Evolutionary conservation across 1,140 invertebrate species (phyloP).

Genomic region (Caenorhabditis briggsae): DNA sequence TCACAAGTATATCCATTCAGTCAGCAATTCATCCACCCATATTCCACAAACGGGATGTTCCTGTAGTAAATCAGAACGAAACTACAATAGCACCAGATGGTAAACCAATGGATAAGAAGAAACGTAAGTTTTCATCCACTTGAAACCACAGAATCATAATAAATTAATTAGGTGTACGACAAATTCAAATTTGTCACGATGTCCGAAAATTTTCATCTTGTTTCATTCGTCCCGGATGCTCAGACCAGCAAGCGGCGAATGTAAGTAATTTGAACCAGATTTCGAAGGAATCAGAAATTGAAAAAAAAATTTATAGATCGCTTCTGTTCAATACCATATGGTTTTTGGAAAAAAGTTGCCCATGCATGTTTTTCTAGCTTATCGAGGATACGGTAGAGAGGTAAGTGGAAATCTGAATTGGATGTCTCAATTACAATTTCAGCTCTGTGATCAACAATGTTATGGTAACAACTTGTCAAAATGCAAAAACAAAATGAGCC

Average conservation of each 20-base stretch:
- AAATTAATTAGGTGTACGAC: conserved; percentile 1
- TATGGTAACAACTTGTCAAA: conserved; percentile 20
- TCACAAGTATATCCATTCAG: not conserved
- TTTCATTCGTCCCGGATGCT: conserved; percentile 58
- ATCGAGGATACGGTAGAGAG: conserved; percentile 60
- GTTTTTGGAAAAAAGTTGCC: conserved; percentile 61
- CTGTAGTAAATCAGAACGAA: not conserved
- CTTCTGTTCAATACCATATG: conserved; percentile 63
- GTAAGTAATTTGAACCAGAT: conserved; percentile 28
- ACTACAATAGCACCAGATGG: not conserved
- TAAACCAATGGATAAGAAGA: conserved; percentile 25
- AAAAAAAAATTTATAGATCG: conserved; percentile 24
- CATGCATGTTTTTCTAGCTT: conserved; percentile 58
- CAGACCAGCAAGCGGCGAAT: conserved; percentile 55
- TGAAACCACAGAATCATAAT: not conserved
- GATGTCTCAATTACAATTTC: not conserved
- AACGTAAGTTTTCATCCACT: not conserved
- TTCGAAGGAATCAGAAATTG: conserved; percentile 29
- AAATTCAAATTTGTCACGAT: conserved; percentile 58
- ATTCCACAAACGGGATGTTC: conserved; percentile 24
- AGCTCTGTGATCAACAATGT: conserved; percentile 61
- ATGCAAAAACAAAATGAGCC: conserved; percentile 52
- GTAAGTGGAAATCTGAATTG: not conserved
- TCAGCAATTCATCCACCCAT: conserved; percentile 57
- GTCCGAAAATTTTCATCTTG: conserved; percentile 55